A percentile compares a stretch with the other conserved stretches of the same genome.
Evolutionary conservation across 2,113 vertebrate genomes (phyloP).

Genomic region (Lepisosteus oculatus): DNA sequence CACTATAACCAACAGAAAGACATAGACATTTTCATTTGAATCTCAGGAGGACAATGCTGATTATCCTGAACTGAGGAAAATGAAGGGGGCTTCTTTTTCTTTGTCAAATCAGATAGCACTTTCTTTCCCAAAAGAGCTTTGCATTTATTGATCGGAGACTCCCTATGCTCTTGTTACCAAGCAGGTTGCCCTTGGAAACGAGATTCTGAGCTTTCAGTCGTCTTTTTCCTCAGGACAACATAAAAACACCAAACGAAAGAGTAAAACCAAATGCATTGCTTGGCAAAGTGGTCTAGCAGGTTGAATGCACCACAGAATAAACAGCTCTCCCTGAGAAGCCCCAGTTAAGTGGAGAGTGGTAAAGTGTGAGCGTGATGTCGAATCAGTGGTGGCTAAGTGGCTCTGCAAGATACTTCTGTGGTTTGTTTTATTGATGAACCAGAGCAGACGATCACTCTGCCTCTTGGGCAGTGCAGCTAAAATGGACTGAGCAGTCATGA

Average conservation of each 20-base stretch:
- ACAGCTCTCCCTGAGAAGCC: not conserved
- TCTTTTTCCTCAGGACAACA: not conserved
- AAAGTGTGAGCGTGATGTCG: not conserved
- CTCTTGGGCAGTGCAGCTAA: not conserved
- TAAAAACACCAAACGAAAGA: not conserved
- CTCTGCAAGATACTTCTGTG: not conserved
- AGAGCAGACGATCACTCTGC: not conserved
- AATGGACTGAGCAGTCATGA: not conserved
- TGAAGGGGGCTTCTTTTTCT: not conserved
- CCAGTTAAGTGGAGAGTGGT: not conserved
- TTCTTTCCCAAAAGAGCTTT: not conserved
- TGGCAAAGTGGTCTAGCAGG: not conserved
- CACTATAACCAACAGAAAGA: not conserved
- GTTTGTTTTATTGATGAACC: too few species aligned
- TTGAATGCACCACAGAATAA: too few species aligned
- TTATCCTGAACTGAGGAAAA: too few species aligned
- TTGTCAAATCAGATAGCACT: not conserved
- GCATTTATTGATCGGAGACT: slow-evolving; percentile 2
- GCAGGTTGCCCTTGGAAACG: slow-evolving; percentile 33
- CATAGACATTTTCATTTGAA: not conserved
- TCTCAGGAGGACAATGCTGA: not conserved
- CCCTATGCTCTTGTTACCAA: not conserved
- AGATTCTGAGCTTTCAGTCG: not conserved
- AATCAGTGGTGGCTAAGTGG: too few species aligned
- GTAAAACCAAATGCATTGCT: not conserved